phyloP scores from a whole-genome alignment of 2,888 invertebrate genomes.

The Leistus spinibarbis region DNA sequence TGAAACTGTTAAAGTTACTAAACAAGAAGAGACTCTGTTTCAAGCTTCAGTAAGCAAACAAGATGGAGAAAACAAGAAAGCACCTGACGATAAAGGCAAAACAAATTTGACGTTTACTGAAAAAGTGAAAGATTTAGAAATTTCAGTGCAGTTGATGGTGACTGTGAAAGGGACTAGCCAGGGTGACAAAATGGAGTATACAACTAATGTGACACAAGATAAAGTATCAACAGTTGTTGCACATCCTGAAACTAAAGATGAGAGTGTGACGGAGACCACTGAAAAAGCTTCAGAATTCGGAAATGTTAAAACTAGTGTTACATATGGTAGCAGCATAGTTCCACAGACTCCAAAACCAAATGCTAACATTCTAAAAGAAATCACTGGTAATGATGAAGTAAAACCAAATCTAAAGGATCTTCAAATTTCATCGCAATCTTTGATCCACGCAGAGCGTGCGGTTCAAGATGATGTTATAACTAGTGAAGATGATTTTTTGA shows the following conservation, averaged over 20 bases:
- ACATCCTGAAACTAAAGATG: slow-evolving; percentile 1
- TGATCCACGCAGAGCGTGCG: slow-evolving; percentile 27
- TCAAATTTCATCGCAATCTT: slow-evolving; percentile 32
- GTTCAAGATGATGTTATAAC: slow-evolving; percentile 24
- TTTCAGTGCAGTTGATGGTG: slow-evolving; percentile 27
- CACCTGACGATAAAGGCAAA: slow-evolving; percentile 12
- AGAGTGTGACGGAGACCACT: slow-evolving; percentile 22
- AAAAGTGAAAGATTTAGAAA: slow-evolving; percentile 35
- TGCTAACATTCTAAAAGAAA: neutral
- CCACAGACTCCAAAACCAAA: neutral
- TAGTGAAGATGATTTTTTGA: slow-evolving; percentile 28
- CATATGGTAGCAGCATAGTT: slow-evolving; percentile 13
- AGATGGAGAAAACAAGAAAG: neutral
- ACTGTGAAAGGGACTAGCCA: slow-evolving; percentile 35
- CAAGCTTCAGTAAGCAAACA: slow-evolving; percentile 11
- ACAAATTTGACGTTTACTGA: slow-evolving; percentile 21
- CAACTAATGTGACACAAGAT: slow-evolving; percentile 26
- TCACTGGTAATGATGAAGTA: neutral
- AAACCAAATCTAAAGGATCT: slow-evolving; percentile 19
- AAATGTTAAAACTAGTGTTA: slow-evolving; percentile 31
- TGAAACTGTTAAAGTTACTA: slow-evolving; percentile 13
- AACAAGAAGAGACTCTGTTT: slow-evolving; percentile 27
- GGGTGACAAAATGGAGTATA: slow-evolving; percentile 32
- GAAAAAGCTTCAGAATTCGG: slow-evolving; percentile 32
- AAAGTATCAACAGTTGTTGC: neutral